Percentiles rank a stretch among this genome's conserved stretches.
phyloP scores from a whole-genome alignment of 2,797 vertebrate species.

The Falco berigora region DNA sequence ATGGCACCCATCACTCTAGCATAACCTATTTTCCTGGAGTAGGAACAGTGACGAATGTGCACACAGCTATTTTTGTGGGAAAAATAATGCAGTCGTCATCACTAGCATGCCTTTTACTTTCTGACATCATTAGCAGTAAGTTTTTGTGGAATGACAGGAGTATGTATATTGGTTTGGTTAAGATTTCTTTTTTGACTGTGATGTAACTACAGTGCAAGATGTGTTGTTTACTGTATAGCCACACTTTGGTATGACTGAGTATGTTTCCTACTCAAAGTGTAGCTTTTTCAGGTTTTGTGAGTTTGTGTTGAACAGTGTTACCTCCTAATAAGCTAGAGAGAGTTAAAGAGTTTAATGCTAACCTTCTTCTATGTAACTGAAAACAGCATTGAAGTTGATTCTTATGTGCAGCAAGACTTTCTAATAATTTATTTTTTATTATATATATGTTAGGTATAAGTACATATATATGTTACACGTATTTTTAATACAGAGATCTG shows the following conservation, averaged over 20 bases:
- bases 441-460: background rate
- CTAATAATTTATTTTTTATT: background rate
- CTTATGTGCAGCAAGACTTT: background rate
- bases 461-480: background rate
- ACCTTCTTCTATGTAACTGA: background rate
- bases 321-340: background rate
- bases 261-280: background rate
- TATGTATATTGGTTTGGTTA: background rate
- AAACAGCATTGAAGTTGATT: background rate
- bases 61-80: background rate
- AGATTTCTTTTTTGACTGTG: background rate
- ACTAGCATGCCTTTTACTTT: background rate
- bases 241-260: background rate
- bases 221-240: background rate
- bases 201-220: background rate
- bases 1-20: background rate
- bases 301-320: background rate
- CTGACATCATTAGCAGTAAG: background rate
- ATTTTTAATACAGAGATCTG: background rate
- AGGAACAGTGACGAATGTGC: background rate
- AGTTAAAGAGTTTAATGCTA: background rate
- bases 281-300: background rate
- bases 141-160: background rate
- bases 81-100: background rate
- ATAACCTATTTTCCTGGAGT: background rate